Base-by-base conservation (phyloP, 2,888 invertebrate genomes). In the Blastobasis lacticolella region DNA sequence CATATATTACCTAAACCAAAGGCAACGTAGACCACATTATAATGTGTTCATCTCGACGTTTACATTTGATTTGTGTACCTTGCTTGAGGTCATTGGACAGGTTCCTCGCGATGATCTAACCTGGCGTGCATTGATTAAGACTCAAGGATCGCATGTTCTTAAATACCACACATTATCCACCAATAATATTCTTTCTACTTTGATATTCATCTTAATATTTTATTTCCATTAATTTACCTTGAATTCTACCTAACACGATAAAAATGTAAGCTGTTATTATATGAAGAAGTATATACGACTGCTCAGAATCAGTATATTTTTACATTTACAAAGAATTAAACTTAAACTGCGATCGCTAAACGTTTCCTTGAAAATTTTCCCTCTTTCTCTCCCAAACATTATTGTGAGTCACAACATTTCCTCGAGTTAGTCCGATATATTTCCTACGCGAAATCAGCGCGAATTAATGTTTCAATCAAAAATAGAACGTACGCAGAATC, bases 91-190 rank as follows among this genome's bases (percentile, higher is more conserved):
- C 71, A 73, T 66, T 65, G 69, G 64, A 81, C 81, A 73, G 75
- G 81, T 81, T 81, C 67, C 67, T 62, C 60, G 56, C 54, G 81
- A 82, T 83, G 84, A 83, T 78, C 81, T 84, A 81, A 83, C 68
- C 5, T 40, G 23, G 40, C 40, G 57, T 76, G 78, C 75, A 78
- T 80, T 75, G 69, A 81, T 81, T 80, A 75, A 61, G 60, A 62
- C 64, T 62, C 77, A 77, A 79, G 78, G 75, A 74, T 68, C 23
- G 23, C 23, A 57, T 52, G 48, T 46, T 55, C 45, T 49, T 52
- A 42, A 53, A 50, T 37, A 44, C 37, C 48, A 45, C 23, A 42
- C 38, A n/a, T 7, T 23, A 23, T 23, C 23, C 23, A 23, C 23
- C 23, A 3, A 23, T 23, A 23, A 23, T 23, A 23, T 23, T 23